phyloP scores from a whole-genome alignment of 2,888 invertebrate genomes.

The Ctenicera cuprea region DNA sequence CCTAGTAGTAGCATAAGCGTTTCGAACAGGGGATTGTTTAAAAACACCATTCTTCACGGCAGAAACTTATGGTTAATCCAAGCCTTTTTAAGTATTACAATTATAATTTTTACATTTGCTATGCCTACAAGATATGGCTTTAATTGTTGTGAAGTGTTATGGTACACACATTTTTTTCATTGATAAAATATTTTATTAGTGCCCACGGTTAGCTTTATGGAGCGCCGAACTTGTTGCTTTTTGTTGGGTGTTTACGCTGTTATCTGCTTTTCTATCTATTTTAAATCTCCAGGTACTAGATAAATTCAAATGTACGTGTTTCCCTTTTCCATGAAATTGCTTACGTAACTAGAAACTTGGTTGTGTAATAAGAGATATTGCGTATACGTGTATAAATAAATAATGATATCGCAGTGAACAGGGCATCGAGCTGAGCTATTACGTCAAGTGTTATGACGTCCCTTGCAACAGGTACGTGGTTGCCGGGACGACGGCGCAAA shows the following conservation, averaged over 20 bases:
- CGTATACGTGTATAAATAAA: constrained; percentile 23
- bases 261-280: no score
- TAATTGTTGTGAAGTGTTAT: no score
- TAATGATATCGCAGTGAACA: constrained; percentile 13
- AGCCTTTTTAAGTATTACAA: no score
- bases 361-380: constrained; percentile 11
- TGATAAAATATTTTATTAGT: no score
- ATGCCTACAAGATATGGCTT: no score
- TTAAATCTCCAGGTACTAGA: not conserved
- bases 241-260: not conserved
- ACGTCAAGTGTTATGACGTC: constrained; percentile 57
- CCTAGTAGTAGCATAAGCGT: no score
- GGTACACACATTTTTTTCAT: no score
- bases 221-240: constrained; percentile 12
- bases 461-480: constrained; percentile 57
- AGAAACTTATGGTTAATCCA: no score
- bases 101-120: no score
- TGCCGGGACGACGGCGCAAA: constrained; percentile 51
- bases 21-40: no score
- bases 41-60: no score
- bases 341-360: constrained; percentile 7
- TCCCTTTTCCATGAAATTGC: not conserved
- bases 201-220: no score
- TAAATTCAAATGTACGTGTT: not conserved
- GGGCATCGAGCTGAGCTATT: constrained; percentile 35